These are phyloP conservation scores for Chloroceryle inda DNA, from an alignment of 2,797 vertebrate genomes.

Conservation along the genomic window DNA sequence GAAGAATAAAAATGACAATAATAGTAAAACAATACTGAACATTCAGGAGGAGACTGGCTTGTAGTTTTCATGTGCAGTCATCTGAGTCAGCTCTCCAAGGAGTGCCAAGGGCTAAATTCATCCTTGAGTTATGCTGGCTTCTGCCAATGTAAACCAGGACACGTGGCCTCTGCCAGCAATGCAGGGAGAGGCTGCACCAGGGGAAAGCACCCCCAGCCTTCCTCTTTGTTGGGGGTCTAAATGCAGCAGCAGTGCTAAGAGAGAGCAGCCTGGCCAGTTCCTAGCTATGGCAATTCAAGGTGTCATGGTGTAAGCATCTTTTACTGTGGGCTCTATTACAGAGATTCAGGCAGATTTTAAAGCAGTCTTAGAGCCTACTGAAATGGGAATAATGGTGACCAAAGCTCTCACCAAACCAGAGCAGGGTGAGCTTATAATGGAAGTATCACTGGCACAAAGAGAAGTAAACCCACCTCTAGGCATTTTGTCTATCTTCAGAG, in stretches of 20 bases:
- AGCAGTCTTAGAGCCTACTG: neutral
- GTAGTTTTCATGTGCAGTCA: constrained; percentile 70
- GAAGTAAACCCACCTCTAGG: neutral
- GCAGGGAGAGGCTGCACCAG: constrained; percentile 42
- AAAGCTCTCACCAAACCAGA: neutral
- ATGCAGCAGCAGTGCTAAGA: neutral
- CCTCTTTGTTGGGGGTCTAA: constrained; percentile 55
- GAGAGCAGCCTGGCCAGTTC: neutral
- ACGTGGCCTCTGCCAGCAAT: constrained; percentile 46
- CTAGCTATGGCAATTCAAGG: neutral
- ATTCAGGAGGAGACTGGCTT: constrained; percentile 33
- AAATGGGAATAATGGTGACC: neutral
- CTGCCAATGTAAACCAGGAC: constrained; percentile 72
- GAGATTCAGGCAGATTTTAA: neutral
- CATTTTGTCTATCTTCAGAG: neutral
- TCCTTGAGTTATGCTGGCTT: constrained; percentile 61
- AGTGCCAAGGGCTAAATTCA: constrained; percentile 72
- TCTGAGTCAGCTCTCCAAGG: constrained; percentile 68
- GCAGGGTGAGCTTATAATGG: neutral
- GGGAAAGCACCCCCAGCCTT: constrained; percentile 49
- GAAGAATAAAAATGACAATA: constrained; percentile 2
- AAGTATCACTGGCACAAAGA: neutral
- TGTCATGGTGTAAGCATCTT: neutral
- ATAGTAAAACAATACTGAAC: neutral
- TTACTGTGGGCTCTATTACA: neutral